Percentiles rank a stretch among this genome's conserved stretches.
These are phyloP conservation scores for Actinernus sp. DNA, from an alignment of 92 coral and sea anemone genomes.

Conservation along the genomic window DNA sequence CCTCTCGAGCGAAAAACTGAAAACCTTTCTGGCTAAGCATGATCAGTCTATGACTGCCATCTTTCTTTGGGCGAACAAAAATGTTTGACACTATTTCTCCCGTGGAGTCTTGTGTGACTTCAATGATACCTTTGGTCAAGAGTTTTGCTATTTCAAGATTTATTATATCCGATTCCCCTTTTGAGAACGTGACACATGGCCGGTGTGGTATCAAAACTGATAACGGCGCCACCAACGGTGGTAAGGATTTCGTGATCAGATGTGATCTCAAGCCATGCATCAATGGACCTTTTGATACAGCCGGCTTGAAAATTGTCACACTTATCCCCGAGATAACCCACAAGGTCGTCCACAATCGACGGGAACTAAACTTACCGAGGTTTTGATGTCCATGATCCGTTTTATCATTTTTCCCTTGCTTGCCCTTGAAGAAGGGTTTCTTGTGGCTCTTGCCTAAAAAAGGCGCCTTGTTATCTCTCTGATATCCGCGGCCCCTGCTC, in stretches of 20 bases:
- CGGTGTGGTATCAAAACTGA: constrained; percentile 19
- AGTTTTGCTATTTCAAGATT: too few relatives aligned
- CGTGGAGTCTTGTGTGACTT: too few relatives aligned
- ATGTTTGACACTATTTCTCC: too few relatives aligned
- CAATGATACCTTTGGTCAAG: too few relatives aligned
- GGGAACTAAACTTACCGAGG: too few relatives aligned
- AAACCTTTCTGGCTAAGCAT: background rate
- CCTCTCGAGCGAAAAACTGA: constrained; percentile 1
- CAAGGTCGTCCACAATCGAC: background rate
- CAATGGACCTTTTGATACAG: background rate
- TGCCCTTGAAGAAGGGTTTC: background rate
- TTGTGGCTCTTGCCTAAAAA: too few relatives aligned
- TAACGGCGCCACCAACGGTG: constrained; percentile 11
- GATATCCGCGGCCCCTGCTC: too few relatives aligned
- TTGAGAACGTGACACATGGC: background rate
- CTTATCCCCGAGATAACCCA: background rate
- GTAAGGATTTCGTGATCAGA: constrained; percentile 20
- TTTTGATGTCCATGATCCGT: background rate
- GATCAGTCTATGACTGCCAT: constrained; percentile 2
- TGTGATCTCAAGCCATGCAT: constrained; percentile 3
- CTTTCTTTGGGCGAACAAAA: constrained; percentile 14
- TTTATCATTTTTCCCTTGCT: background rate
- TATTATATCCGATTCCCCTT: background rate
- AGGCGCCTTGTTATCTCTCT: too few relatives aligned
- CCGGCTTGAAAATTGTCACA: background rate